Evolutionary conservation across 1,140 invertebrate genomes (phyloP), one percentile per base, ranked within the genome.

Genomic region (Lanistes nyassanus): DNA sequence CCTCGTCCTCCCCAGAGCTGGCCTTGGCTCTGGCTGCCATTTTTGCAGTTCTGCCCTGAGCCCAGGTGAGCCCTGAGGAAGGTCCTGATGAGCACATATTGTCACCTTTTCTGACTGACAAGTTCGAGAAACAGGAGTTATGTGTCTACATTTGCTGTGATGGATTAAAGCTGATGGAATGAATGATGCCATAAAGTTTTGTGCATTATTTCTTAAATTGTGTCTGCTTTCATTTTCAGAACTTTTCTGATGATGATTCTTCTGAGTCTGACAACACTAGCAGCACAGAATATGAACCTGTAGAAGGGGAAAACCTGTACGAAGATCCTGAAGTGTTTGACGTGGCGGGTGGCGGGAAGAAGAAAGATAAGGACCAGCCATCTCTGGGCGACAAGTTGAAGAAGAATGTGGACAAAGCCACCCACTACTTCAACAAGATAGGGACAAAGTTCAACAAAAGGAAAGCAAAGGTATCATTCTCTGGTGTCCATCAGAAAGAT

Each of bases 271-370:
- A 74, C 71, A 11, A 60, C 56, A 77, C 71, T 66, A 74, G 72
- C 37, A 73, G 71, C 64, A 77, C 76, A 23, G 67, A 72, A 11
- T 77, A 77, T 42, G 76, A 77, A 36, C 71, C 76, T 37, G 72
- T 77, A 21, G 71, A 67, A 7, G 76, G 55, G 11, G 76, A 77
- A 29, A 77, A 74, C 56, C 55, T 77, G 64, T 77, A 77, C 23
- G 76, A 77, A 68, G 76, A 77, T 21, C 70, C 76, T 6, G 76
- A 68, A 26, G 39, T 67, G 13, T 42, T 64, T 2, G 76, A 66
- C 7, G n/a, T 42, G 26, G 37, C 34, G 4, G 34, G 55, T 13
- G 34, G 47, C 7, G 47, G 58, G 21, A 77, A 77, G 55, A 64
- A 53, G 36, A 58, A 67, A 11, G 42, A 47, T 6, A 66, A 72